Evolutionary conservation across 2,888 invertebrate genomes (phyloP), one percentile per base, ranked within the genome.

Genomic region (Megaustenia siamemsis): DNA sequence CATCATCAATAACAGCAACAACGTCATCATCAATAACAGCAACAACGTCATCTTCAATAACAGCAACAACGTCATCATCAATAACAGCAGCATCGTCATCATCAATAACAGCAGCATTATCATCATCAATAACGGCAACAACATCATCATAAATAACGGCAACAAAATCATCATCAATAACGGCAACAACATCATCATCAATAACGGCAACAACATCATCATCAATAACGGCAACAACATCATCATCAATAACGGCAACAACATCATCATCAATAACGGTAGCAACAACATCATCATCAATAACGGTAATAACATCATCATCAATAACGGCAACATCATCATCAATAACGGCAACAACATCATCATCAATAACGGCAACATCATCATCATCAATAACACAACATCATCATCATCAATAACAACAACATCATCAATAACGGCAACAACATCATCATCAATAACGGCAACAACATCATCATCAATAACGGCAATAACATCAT

Each of bases 401-500:
- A n/a, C n/a, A n/a, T 6, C 63, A 28, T 6, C 63, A 28, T 6
- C 63, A 28, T 18, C 63, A 63, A 63, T n/a, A 63, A 63, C 63
- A 63, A 63, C 6, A 63, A 24, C 28, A 28, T 6, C 63, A 28
- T 8, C 63, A 28, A 24, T 40, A 73, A 73, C 73, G 24, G 5
- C 40, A 73, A 73, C 73, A 40, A 10, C 73, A 73, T 1, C 73
- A 73, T 1, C 73, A 38, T 2, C 35, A 73, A 10, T 40, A 73
- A 10, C 40, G 40, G 5, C 38, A 73, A 3, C 24, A 63, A 63
- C 49, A 49, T 12, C 49, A 49, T 12, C 49, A 49, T n/a, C n/a
- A n/a, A n/a, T n/a, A 63, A 63, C 63, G 24, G 63, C 63, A 63
- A 63, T n/a, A 63, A 63, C 63, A 63, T 18, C 63, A 63, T 18